Evolutionary conservation across 2,113 vertebrate genomes (phyloP).

Genomic region (Axis porcinus): DNA sequence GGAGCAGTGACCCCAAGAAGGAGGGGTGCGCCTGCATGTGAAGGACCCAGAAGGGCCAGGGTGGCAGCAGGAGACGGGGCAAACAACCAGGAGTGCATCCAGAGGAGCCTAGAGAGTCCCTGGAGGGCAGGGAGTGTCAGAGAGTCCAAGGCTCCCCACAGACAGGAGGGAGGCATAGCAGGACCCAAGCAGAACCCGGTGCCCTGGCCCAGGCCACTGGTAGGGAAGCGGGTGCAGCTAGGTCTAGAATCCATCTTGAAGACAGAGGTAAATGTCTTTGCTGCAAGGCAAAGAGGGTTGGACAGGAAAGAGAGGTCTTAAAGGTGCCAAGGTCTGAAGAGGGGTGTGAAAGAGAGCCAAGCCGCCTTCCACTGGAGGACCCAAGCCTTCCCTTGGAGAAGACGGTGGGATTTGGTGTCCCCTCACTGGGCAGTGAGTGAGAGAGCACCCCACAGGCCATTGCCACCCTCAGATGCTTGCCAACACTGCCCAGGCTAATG

Average conservation of each 20-base stretch:
- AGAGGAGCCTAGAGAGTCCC: background rate
- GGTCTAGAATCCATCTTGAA: background rate
- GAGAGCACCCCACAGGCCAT: constrained; percentile 16
- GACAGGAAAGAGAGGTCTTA: background rate
- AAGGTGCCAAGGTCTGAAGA: background rate
- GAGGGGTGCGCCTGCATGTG: rapidly evolving
- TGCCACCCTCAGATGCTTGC: constrained; percentile 19
- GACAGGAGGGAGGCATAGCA: background rate
- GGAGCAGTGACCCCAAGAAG: background rate
- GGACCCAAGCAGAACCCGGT: background rate
- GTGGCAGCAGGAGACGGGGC: no score
- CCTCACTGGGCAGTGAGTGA: background rate
- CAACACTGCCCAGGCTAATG: constrained; percentile 44
- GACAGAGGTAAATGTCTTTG: background rate
- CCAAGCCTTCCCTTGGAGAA: no score
- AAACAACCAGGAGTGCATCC: background rate
- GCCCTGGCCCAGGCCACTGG: background rate
- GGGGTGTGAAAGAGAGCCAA: background rate
- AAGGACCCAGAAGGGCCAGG: background rate
- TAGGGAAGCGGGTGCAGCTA: rapidly evolving
- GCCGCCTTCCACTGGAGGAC: background rate
- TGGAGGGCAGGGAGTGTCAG: rapidly evolving
- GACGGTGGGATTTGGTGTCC: background rate
- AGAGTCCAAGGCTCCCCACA: background rate
- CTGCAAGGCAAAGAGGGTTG: background rate